Conservation (phyloP, 2,888 invertebrate genomes). For the Malthinus seriepunctatus region DNA sequence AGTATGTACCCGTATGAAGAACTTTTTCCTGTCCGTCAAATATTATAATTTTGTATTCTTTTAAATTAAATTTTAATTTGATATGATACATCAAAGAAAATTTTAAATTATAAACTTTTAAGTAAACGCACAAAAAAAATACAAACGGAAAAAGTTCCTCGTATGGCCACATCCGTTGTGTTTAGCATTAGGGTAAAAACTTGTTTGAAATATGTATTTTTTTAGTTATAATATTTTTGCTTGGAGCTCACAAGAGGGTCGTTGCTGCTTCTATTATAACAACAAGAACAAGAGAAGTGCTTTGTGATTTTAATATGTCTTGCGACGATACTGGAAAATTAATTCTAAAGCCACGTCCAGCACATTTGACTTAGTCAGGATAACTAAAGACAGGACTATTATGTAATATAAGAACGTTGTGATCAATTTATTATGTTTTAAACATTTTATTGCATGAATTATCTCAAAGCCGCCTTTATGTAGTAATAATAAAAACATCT, state of each 20-base stretch:
- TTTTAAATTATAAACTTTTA: no score
- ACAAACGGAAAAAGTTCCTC: no score
- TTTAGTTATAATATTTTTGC: conserved; percentile 80
- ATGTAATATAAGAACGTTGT: neutral
- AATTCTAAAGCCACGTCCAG: conserved; percentile 87
- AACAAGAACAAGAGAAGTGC: conserved; percentile 83
- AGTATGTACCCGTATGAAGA: neutral
- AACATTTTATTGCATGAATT: no score
- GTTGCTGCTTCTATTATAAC: conserved; percentile 97
- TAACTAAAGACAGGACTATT: neutral
- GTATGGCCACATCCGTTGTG: no score
- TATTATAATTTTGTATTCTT: no score
- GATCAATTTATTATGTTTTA: neutral
- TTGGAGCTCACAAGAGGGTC: conserved; percentile 94
- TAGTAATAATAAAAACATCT: no score
- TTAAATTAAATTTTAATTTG: conserved; percentile 9
- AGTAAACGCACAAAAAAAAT: no score
- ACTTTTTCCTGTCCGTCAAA: no score
- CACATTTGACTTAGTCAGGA: conserved; percentile 52
- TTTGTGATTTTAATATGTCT: conserved; percentile 97
- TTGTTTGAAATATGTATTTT: conserved; percentile 15
- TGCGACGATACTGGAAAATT: conserved; percentile 97
- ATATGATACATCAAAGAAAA: no score
- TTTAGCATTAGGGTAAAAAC: no score
- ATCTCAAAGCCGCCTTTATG: no score